phyloP scores from a whole-genome alignment of 2,888 invertebrate genomes.

The Lacanobia wlatinum region DNA sequence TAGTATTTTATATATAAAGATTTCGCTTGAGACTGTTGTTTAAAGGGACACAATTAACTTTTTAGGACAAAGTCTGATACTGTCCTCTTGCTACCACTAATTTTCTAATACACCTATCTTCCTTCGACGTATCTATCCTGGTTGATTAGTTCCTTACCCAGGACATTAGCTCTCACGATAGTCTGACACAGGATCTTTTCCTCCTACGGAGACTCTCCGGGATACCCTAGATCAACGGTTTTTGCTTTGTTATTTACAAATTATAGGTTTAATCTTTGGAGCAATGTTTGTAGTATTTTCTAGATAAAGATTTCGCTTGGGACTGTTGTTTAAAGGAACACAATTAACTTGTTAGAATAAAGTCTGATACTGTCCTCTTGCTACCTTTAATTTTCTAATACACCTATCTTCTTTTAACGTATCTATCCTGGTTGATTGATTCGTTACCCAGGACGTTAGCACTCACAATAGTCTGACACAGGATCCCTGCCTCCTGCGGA shows the following conservation, averaged over 20 bases:
- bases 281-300: too few species aligned
- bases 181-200: slow-evolving; percentile 25
- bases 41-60: too few species aligned
- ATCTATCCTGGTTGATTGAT: slow-evolving; percentile 49
- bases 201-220: slow-evolving; percentile 47
- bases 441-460: slow-evolving; percentile 53
- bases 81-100: background rate
- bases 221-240: slow-evolving; percentile 39
- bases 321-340: too few species aligned
- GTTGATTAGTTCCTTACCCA: slow-evolving; percentile 59
- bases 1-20: too few species aligned
- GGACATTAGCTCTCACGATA: slow-evolving; percentile 42
- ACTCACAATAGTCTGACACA: slow-evolving; percentile 31
- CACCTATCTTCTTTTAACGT: background rate
- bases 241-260: slow-evolving; percentile 56
- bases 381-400: background rate
- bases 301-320: too few species aligned
- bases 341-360: too few species aligned
- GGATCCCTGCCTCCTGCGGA: slow-evolving; percentile 32
- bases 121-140: background rate
- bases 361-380: background rate
- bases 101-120: background rate
- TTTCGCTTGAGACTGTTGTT: too few species aligned
- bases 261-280: slow-evolving; percentile 1
- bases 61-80: too few species aligned